These are phyloP conservation scores for Cryptocephalus primarius DNA, from an alignment of 2,888 invertebrate genomes.

Conservation along the genomic window DNA sequence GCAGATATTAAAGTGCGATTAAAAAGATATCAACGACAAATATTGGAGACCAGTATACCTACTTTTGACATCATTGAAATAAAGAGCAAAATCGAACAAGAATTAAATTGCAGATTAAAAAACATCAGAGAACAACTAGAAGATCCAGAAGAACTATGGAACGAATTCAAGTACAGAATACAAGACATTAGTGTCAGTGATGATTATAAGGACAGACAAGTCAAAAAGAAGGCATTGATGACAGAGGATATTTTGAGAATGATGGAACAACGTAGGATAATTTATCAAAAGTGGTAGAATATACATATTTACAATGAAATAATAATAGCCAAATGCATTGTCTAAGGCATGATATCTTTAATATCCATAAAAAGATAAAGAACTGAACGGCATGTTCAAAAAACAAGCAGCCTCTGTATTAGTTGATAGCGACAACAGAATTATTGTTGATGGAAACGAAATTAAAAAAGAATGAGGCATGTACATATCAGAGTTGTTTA, in stretches of 20 bases:
- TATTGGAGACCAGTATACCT: constrained; percentile 1
- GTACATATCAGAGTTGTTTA: not conserved
- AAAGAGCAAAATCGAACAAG: too few species aligned
- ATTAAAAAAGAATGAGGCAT: not conserved
- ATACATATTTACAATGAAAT: too few species aligned
- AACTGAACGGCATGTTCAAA: too few species aligned
- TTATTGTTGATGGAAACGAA: not conserved
- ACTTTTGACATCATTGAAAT: constrained; percentile 1
- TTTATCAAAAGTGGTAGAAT: too few species aligned
- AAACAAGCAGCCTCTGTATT: not conserved
- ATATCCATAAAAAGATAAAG: too few species aligned
- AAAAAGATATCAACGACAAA: not conserved
- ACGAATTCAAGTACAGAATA: not conserved
- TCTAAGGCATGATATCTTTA: too few species aligned
- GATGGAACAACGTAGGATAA: too few species aligned
- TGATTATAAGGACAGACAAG: too few species aligned
- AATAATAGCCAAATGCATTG: not conserved
- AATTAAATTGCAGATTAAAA: constrained; percentile 1
- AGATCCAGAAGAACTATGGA: too few species aligned
- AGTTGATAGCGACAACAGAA: not conserved
- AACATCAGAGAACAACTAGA: constrained; percentile 1
- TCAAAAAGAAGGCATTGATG: too few species aligned
- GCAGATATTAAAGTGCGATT: not conserved
- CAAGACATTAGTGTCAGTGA: too few species aligned
- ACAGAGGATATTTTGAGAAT: too few species aligned